Percentiles rank a stretch among this genome's conserved stretches.
Evolutionary conservation across 2,888 invertebrate genomes (phyloP).

Genomic region (Apotomis turbidana): DNA sequence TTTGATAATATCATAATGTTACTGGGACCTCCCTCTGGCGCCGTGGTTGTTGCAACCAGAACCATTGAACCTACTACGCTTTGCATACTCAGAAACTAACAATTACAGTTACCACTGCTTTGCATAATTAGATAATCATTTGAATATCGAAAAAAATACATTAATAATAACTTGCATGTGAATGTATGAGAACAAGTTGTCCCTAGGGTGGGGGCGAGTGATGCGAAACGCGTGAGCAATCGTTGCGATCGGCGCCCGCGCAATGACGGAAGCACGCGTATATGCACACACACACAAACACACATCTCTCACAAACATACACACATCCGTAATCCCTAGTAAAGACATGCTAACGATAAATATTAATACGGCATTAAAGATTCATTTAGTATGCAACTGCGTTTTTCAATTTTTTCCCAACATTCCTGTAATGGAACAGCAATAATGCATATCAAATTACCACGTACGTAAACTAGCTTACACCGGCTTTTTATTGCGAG

Average conservation of each 20-base stretch:
- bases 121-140: slow-evolving; percentile 67
- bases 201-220: slow-evolving; percentile 75
- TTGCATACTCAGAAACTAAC: slow-evolving; percentile 38
- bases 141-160: slow-evolving; percentile 64
- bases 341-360: slow-evolving; percentile 68
- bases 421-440: slow-evolving; percentile 43
- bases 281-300: slow-evolving; percentile 46
- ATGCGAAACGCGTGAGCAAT: slow-evolving; percentile 83
- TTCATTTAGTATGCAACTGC: slow-evolving; percentile 59
- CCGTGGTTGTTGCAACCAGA: background rate
- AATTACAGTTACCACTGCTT: slow-evolving; percentile 37
- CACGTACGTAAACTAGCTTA: slow-evolving; percentile 34
- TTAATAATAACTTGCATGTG: slow-evolving; percentile 72
- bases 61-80: slow-evolving; percentile 23
- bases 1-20: background rate
- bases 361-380: slow-evolving; percentile 63
- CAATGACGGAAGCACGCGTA: slow-evolving; percentile 74
- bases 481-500: slow-evolving; percentile 31
- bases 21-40: background rate
- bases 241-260: slow-evolving; percentile 76
- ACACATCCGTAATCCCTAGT: slow-evolving; percentile 67
- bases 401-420: slow-evolving; percentile 58
- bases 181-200: slow-evolving; percentile 77
- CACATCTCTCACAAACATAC: slow-evolving; percentile 45
- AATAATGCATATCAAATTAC: slow-evolving; percentile 43